Evolutionary conservation across 2,888 invertebrate genomes (phyloP).

Genomic region (Ashinkailepas kermadecensis): DNA sequence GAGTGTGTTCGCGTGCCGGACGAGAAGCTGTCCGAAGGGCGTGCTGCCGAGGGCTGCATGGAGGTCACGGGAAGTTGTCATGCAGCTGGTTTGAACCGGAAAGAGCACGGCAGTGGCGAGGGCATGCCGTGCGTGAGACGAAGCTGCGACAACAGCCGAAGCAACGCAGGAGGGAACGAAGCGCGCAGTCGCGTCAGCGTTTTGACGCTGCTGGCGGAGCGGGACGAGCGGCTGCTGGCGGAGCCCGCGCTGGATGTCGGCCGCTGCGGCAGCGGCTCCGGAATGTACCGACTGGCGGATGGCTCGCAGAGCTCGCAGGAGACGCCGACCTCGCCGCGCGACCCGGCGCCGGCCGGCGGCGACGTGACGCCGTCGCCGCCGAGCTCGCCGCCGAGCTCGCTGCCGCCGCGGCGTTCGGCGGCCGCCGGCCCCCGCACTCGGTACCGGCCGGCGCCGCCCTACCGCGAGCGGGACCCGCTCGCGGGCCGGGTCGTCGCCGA

Average conservation of each 20-base stretch:
- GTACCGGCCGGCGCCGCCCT: background rate
- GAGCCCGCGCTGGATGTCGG: background rate
- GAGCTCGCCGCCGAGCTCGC: background rate
- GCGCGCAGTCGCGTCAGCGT: background rate
- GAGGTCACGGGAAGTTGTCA: too few species aligned
- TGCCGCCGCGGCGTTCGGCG: background rate
- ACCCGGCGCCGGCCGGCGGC: background rate
- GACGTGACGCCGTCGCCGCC: background rate
- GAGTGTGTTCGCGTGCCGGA: too few species aligned
- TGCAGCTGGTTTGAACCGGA: too few species aligned
- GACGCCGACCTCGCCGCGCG: background rate
- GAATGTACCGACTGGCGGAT: background rate
- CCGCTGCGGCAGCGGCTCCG: background rate
- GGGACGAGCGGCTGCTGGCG: background rate
- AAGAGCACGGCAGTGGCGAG: too few species aligned
- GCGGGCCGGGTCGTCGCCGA: background rate
- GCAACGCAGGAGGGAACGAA: background rate
- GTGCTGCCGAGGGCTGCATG: too few species aligned
- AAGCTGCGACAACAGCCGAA: too few species aligned
- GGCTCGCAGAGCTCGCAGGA: background rate
- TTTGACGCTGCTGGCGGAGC: background rate
- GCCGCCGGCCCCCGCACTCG: background rate
- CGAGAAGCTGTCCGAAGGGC: too few species aligned
- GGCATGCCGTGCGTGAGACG: too few species aligned
- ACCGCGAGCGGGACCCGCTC: slow-evolving; percentile 11